These are phyloP conservation scores for Hydractinia symbiolongicarpus DNA, from an alignment of 30 jellyfish, hydroid and myxozoan species.

Conservation along the genomic window DNA sequence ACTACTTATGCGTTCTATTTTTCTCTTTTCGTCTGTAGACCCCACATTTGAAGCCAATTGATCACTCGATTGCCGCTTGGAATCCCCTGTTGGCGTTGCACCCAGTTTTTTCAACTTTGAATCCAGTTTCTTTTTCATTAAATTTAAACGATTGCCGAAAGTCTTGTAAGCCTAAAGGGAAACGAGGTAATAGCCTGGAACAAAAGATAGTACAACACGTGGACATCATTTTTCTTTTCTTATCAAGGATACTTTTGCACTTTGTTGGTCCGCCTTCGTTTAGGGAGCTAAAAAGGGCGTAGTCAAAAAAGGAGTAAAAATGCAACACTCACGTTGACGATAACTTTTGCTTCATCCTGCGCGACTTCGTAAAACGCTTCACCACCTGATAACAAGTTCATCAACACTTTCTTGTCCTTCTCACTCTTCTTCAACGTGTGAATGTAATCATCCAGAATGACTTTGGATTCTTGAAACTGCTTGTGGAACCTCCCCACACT, in stretches of 20 bases:
- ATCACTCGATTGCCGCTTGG: no score
- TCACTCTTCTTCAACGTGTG: slow-evolving; percentile 54
- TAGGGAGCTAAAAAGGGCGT: background rate
- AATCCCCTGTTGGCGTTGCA: no score
- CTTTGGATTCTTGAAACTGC: slow-evolving; percentile 89
- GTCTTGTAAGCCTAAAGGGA: slow-evolving; percentile 75
- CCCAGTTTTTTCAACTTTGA: slow-evolving; percentile 47
- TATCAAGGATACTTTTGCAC: no score
- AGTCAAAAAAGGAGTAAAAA: background rate
- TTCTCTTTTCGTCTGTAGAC: background rate
- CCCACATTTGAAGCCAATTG: no score
- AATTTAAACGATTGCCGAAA: slow-evolving; percentile 71
- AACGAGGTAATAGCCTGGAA: no score
- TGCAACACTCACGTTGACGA: slow-evolving; percentile 65
- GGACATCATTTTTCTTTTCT: no score
- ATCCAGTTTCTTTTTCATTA: slow-evolving; percentile 82
- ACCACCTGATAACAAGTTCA: slow-evolving; percentile 54
- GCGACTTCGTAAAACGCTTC: slow-evolving; percentile 86
- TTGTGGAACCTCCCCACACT: slow-evolving; percentile 78
- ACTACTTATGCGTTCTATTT: background rate
- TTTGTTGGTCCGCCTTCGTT: no score
- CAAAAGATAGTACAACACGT: no score
- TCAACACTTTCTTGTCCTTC: slow-evolving; percentile 54
- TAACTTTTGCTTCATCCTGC: slow-evolving; percentile 83
- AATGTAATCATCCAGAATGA: slow-evolving; percentile 65